Percentiles rank a stretch among this genome's conserved stretches.
phyloP scores from a whole-genome alignment of 2,888 invertebrate genomes.

The Julus scanicus region DNA sequence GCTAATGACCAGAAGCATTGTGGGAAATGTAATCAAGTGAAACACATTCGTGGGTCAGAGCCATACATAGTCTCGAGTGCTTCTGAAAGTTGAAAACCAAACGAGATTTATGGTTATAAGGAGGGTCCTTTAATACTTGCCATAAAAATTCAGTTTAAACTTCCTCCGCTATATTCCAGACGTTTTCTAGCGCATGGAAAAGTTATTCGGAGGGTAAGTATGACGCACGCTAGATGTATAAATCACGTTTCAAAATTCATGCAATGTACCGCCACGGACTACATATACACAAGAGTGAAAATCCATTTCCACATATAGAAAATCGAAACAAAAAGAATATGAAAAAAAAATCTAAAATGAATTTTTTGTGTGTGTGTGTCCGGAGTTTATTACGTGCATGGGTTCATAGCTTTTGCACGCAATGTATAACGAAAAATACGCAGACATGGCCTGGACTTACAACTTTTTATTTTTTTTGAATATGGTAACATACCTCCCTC shows the following conservation, averaged over 20 bases:
- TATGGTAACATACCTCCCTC: background rate
- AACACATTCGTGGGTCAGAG: slow-evolving; percentile 2
- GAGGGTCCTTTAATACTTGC: background rate
- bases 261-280: background rate
- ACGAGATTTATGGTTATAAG: slow-evolving; percentile 46
- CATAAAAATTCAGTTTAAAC: slow-evolving; percentile 50
- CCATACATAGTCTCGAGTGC: background rate
- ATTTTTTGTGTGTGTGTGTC: background rate
- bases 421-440: background rate
- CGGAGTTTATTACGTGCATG: background rate
- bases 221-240: slow-evolving; percentile 25
- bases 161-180: slow-evolving; percentile 42
- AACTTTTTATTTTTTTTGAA: background rate
- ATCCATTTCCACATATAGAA: slow-evolving; percentile 2
- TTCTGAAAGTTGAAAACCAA: slow-evolving; percentile 43
- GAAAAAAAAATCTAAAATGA: slow-evolving; percentile 14
- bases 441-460: background rate
- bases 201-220: slow-evolving; percentile 32
- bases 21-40: slow-evolving; percentile 11
- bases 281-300: background rate
- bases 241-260: slow-evolving; percentile 45
- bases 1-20: background rate
- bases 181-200: slow-evolving; percentile 3
- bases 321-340: slow-evolving; percentile 44
- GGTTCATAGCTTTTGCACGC: background rate